Conservation (phyloP, 2,797 vertebrate species). For the Monodelphis domestica region DNA sequence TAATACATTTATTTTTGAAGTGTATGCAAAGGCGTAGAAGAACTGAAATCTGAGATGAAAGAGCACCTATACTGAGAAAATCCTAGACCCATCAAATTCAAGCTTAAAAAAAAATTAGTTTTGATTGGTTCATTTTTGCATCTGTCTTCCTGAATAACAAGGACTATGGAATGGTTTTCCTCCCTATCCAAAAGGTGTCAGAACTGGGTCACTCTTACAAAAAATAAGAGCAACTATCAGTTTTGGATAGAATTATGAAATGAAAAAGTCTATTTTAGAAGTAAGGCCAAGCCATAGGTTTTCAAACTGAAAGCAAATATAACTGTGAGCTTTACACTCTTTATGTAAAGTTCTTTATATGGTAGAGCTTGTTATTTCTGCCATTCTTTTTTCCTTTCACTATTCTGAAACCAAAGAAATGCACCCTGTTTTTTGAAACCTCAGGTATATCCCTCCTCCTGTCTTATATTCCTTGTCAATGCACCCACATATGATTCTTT, state of each 20-base stretch:
- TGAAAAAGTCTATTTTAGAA: conserved; percentile 6
- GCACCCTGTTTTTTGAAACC: neutral
- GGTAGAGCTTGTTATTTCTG: neutral
- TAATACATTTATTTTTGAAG: neutral
- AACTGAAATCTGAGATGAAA: neutral
- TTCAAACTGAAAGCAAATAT: conserved; percentile 59
- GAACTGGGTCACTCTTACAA: neutral
- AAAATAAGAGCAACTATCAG: conserved; percentile 18
- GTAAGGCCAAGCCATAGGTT: neutral
- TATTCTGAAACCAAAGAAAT: conserved; percentile 6
- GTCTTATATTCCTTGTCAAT: conserved; percentile 34
- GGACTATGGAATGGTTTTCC: neutral
- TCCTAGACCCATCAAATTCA: neutral
- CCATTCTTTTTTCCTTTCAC: neutral
- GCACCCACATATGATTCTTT: neutral
- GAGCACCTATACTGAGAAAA: neutral
- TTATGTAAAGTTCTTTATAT: neutral
- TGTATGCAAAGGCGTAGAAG: neutral
- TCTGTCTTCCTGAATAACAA: conserved; percentile 18
- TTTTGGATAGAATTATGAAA: neutral
- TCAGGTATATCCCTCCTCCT: neutral
- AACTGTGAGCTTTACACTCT: neutral
- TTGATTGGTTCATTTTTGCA: conserved; percentile 31
- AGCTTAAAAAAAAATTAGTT: neutral
- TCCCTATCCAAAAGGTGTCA: neutral